phyloP scores from a whole-genome alignment of 1,140 invertebrate species.

The Aradophagus sp. region DNA sequence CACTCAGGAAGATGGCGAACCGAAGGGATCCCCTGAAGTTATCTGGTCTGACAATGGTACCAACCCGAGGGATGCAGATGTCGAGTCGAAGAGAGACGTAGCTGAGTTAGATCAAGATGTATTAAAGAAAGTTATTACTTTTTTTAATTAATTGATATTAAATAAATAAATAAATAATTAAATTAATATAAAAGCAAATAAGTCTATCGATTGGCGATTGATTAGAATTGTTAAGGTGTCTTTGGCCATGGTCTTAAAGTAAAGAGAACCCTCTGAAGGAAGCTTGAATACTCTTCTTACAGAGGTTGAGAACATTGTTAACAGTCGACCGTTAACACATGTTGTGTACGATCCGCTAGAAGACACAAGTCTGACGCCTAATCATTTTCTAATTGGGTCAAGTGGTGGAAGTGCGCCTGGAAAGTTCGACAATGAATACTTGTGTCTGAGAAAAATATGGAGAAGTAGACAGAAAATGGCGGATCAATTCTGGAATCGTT shows the following conservation, averaged over 20 bases:
- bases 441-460: slow-evolving; percentile 1
- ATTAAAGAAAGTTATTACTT: no score
- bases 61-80: not conserved
- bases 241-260: slow-evolving; percentile 8
- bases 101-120: no score
- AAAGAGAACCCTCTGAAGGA: slow-evolving; percentile 51
- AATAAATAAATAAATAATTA: no score
- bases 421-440: not conserved
- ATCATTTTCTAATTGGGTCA: slow-evolving; percentile 48
- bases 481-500: slow-evolving; percentile 4
- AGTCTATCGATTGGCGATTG: slow-evolving; percentile 10
- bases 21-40: not conserved
- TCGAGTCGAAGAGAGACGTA: not conserved
- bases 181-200: no score
- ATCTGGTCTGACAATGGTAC: slow-evolving; percentile 59
- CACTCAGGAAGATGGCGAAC: no score
- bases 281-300: slow-evolving; percentile 28
- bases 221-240: slow-evolving; percentile 46
- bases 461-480: not conserved
- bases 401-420: slow-evolving; percentile 59
- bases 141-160: no score
- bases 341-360: not conserved
- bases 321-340: not conserved
- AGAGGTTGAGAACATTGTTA: not conserved
- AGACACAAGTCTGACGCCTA: not conserved